These are phyloP conservation scores for Semnornis frantzii DNA, from an alignment of 2,113 vertebrate genomes.

Conservation along the genomic window DNA sequence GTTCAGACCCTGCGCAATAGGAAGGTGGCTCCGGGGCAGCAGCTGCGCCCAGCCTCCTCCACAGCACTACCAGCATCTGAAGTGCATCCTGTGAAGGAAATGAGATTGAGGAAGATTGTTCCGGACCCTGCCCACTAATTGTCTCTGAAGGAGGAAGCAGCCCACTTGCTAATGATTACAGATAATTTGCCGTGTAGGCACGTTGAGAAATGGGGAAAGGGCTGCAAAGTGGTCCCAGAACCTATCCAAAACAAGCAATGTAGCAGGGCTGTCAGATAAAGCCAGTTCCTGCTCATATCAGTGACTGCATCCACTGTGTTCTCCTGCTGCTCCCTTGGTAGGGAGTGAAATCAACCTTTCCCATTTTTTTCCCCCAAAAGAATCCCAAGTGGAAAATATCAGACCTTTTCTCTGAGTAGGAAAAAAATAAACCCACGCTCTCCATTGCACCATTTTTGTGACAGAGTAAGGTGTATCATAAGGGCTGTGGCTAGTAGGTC, in stretches of 20 bases:
- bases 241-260: background rate
- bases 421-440: background rate
- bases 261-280: background rate
- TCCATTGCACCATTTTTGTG: no score
- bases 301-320: background rate
- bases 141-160: slow-evolving; percentile 52
- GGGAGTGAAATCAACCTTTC: no score
- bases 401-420: background rate
- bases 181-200: slow-evolving; percentile 3
- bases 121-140: slow-evolving; percentile 51
- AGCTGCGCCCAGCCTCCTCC: background rate
- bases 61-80: background rate
- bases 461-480: no score
- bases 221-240: slow-evolving; percentile 2
- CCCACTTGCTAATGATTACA: slow-evolving; percentile 40
- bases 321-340: background rate
- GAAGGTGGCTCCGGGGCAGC: background rate
- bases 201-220: background rate
- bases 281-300: background rate
- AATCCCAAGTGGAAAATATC: background rate
- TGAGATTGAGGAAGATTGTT: slow-evolving; percentile 45
- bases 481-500: no score
- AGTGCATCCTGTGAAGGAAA: slow-evolving; percentile 45
- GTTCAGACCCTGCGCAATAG: background rate
- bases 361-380: background rate